A percentile compares a stretch with the other conserved stretches of the same genome.
Evolutionary conservation across 2,113 vertebrate genomes (phyloP).

Genomic region (Girardinichthys multiradiatus): DNA sequence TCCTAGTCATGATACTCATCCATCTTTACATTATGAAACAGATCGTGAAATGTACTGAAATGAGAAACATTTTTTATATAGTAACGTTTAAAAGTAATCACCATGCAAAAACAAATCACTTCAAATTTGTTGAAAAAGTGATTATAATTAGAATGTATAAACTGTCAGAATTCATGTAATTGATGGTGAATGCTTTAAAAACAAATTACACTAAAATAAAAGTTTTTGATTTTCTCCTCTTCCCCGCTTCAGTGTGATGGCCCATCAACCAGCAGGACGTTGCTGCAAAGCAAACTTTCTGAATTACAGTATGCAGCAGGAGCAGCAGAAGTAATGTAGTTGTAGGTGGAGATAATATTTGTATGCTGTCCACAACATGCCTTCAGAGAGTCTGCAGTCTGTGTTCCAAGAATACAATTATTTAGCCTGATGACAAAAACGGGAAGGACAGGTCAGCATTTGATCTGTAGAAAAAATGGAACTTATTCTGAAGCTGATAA

Average conservation of each 20-base stretch:
- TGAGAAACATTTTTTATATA: neutral
- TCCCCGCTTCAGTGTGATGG: neutral
- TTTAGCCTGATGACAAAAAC: neutral
- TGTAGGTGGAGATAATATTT: slow-evolving; percentile 13
- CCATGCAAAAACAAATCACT: neutral
- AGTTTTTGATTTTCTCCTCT: neutral
- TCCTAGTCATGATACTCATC: neutral
- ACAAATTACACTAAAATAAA: slow-evolving; percentile 3
- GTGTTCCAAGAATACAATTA: slow-evolving; percentile 12
- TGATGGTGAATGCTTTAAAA: too few species aligned
- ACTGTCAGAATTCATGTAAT: neutral
- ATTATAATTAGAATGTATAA: neutral
- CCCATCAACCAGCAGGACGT: slow-evolving; percentile 25
- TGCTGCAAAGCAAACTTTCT: slow-evolving; percentile 12
- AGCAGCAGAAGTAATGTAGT: neutral
- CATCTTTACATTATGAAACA: neutral
- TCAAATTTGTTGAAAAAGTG: too few species aligned
- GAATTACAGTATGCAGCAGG: slow-evolving; percentile 21
- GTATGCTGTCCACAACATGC: slow-evolving; percentile 8
- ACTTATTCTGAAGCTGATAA: neutral
- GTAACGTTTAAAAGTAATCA: neutral
- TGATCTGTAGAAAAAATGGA: neutral
- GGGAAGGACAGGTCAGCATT: neutral
- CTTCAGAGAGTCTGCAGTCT: slow-evolving; percentile 17
- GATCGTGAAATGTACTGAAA: neutral